Conservation (phyloP, 37 sponge, comb jelly and placozoan species). For the Lycopodina hypogea region DNA sequence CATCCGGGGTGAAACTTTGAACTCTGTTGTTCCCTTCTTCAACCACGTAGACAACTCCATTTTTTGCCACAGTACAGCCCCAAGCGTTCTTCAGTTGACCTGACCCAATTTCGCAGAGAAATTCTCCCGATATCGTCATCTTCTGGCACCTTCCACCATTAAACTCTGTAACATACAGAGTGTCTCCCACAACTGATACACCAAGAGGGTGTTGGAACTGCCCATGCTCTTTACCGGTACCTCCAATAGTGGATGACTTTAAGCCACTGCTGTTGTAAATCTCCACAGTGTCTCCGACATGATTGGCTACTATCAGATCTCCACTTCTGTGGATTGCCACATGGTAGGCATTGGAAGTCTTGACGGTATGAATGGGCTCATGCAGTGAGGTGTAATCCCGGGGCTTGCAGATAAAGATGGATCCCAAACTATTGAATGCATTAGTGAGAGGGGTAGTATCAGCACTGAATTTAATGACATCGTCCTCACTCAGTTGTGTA, state of each 20-base stretch:
- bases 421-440: neutral
- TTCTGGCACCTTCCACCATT: constrained; percentile 7
- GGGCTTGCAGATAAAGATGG: neutral
- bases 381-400: neutral
- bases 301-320: constrained; percentile 7
- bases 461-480: neutral
- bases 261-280: neutral
- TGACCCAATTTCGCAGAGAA: neutral
- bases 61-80: constrained; percentile 8
- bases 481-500: constrained; percentile 13
- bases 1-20: constrained; percentile 3
- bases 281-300: neutral
- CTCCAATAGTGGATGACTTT: neutral
- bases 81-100: constrained; percentile 6
- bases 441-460: neutral
- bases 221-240: neutral
- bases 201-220: constrained; percentile 7
- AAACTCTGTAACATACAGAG: neutral
- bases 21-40: constrained; percentile 10
- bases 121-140: constrained; percentile 10
- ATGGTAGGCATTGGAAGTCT: neutral
- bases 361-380: neutral
- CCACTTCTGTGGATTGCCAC: constrained; percentile 7
- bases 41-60: constrained; percentile 9
- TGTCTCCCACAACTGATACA: constrained; percentile 2